Evolutionary conservation across 2,888 invertebrate genomes (phyloP).

Genomic region (Seira musarum): DNA sequence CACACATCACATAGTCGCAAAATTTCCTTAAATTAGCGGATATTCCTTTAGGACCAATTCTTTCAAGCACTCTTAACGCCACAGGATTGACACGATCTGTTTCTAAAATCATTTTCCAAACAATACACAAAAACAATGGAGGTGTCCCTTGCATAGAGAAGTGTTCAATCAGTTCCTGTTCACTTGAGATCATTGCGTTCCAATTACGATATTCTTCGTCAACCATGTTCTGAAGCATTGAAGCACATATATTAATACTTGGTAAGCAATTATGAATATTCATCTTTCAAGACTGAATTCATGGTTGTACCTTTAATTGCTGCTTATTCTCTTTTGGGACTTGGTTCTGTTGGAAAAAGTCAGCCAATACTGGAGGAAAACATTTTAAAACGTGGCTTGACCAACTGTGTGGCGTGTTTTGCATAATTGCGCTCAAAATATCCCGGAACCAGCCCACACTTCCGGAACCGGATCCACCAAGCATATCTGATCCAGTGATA

Average conservation of each 20-base stretch:
- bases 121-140: conserved; percentile 89
- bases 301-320: conserved; percentile 78
- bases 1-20: conserved; percentile 94
- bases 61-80: conserved; percentile 95
- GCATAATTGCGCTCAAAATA: conserved; percentile 89
- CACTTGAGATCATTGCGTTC: conserved; percentile 94
- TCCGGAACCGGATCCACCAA: conserved; percentile 53
- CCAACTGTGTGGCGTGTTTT: conserved; percentile 96
- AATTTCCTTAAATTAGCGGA: conserved; percentile 94
- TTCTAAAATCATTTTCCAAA: conserved; percentile 93
- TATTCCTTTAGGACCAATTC: conserved; percentile 92
- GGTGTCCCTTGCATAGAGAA: conserved; percentile 96
- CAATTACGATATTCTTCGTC: conserved; percentile 97
- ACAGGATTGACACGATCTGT: conserved; percentile 94
- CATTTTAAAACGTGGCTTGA: conserved; percentile 92
- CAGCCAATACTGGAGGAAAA: conserved; percentile 90
- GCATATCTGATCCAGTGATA: conserved; percentile 80
- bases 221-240: conserved; percentile 80
- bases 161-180: conserved; percentile 95
- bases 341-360: conserved; percentile 90
- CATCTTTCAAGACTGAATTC: not conserved
- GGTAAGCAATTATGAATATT: not conserved
- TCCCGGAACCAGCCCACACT: conserved; percentile 90
- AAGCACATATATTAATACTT: too few relatives aligned
- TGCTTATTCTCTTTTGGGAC: conserved; percentile 92